phyloP scores from a whole-genome alignment of 2,888 invertebrate species.

The Xiphydria camelus region DNA sequence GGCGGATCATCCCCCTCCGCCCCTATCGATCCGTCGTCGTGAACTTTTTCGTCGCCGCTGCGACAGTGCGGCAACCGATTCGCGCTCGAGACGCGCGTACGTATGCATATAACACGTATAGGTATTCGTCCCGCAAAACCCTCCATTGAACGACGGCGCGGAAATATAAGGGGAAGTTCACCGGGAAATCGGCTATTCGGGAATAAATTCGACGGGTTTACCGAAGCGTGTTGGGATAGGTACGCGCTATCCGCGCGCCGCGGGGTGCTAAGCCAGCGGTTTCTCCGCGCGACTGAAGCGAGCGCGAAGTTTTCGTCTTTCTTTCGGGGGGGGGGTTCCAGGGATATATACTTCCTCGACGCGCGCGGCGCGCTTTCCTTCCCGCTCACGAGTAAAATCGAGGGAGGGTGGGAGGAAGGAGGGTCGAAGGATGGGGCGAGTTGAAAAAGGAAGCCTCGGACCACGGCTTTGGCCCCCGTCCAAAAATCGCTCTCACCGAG shows the following conservation, averaged over 20 bases:
- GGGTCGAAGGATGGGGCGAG: not conserved
- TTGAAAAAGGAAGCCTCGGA: not conserved
- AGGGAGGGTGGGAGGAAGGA: not conserved
- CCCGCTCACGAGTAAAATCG: no score
- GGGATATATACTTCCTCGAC: no score
- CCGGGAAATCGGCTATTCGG: slow-evolving; percentile 24
- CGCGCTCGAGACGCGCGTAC: no score
- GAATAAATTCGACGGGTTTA: slow-evolving; percentile 32
- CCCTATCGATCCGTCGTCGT: no score
- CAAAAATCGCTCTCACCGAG: slow-evolving; percentile 23
- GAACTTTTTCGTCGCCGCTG: no score
- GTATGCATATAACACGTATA: no score
- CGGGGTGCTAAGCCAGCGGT: slow-evolving; percentile 11
- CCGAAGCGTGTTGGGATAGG: slow-evolving; percentile 18
- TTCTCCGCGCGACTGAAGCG: slow-evolving; percentile 12
- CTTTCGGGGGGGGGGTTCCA: not conserved
- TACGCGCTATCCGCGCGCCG: no score
- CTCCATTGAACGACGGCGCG: no score
- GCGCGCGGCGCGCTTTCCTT: no score
- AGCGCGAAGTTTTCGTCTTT: not conserved
- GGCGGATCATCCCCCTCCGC: no score
- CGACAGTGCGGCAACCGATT: no score
- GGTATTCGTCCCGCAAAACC: no score
- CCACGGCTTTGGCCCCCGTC: slow-evolving; percentile 19
- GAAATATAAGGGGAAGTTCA: not conserved